These are phyloP conservation scores for Epistrophella euchroma DNA, from an alignment of 2,888 invertebrate species.

Conservation along the genomic window DNA sequence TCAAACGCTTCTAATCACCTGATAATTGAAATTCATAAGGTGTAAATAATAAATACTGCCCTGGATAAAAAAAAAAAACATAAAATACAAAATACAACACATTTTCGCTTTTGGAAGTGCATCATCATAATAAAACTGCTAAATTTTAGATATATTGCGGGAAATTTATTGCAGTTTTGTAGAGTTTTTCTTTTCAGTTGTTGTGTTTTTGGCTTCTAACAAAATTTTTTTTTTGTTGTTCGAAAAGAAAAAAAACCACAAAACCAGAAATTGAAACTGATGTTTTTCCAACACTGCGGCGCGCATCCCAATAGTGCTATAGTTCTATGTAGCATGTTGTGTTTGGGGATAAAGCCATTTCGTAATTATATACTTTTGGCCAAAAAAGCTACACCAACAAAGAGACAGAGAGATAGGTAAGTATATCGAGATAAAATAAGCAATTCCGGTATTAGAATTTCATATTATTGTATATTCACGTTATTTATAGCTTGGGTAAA, in stretches of 20 bases:
- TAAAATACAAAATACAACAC: conserved; percentile 12
- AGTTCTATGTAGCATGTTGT: neutral
- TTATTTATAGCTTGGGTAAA: conserved; percentile 59
- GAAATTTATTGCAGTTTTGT: conserved; percentile 62
- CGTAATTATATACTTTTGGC: conserved; percentile 55
- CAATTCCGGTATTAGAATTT: conserved; percentile 63
- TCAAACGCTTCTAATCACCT: neutral
- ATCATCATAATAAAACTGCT: conserved; percentile 51
- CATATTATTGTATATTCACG: conserved; percentile 68
- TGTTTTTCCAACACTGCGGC: conserved; percentile 48
- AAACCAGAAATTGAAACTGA: conserved; percentile 68
- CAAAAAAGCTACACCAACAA: conserved; percentile 9
- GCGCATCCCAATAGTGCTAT: conserved; percentile 11
- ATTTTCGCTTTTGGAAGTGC: conserved; percentile 27
- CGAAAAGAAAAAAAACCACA: conserved; percentile 26
- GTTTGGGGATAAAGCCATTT: conserved; percentile 49
- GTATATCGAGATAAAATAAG: conserved; percentile 47
- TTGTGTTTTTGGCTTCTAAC: conserved; percentile 28
- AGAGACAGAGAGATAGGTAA: neutral
- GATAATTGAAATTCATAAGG: neutral
- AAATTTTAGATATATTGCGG: conserved; percentile 62
- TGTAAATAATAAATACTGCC: conserved; percentile 1
- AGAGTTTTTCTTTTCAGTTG: conserved; percentile 29
- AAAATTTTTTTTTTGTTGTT: conserved; percentile 16
- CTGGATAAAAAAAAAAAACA: neutral